phyloP scores from a whole-genome alignment of 2,797 vertebrate species.

The Todus mexicanus region DNA sequence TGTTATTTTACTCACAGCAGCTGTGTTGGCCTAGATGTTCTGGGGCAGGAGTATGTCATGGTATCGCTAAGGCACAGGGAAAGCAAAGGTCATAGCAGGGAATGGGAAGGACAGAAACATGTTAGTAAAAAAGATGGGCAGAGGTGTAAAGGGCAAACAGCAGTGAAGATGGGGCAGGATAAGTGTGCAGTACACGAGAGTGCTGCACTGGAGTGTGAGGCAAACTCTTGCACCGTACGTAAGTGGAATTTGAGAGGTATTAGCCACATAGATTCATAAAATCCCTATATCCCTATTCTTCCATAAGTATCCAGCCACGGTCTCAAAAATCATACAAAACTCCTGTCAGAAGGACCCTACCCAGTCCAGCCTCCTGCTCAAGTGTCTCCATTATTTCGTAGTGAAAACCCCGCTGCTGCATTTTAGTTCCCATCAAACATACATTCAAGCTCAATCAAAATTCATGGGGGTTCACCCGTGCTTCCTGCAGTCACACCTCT shows the following conservation, averaged over 20 bases:
- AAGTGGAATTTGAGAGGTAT: neutral
- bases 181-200: neutral
- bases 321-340: too few relatives aligned
- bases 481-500: neutral
- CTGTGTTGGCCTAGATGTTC: neutral
- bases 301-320: too few relatives aligned
- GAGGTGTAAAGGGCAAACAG: neutral
- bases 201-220: neutral
- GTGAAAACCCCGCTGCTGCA: neutral
- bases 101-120: neutral
- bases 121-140: neutral
- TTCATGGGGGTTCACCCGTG: neutral
- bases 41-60: neutral
- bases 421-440: rapidly evolving
- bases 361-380: neutral
- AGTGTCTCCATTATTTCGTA: neutral
- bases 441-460: neutral
- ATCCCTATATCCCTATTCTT: neutral
- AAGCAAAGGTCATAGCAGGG: neutral
- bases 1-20: neutral
- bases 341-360: neutral
- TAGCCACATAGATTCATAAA: neutral
- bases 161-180: neutral
- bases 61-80: neutral
- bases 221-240: neutral